Evolutionary conservation across 1,140 invertebrate species (phyloP).

Genomic region (Neodiprion lecontei): DNA sequence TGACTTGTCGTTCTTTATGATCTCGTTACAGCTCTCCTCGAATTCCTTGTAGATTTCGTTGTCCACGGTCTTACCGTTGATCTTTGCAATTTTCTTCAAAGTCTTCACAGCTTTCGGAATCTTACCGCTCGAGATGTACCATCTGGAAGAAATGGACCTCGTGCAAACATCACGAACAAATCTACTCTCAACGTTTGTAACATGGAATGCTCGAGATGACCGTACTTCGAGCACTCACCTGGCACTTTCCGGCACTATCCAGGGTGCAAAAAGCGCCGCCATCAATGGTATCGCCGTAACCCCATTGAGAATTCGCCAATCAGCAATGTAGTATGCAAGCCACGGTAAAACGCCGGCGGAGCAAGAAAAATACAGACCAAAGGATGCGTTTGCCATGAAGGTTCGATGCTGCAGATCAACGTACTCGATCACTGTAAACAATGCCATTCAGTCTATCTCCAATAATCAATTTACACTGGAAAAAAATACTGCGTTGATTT

Average conservation of each 20-base stretch:
- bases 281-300: conserved; percentile 53
- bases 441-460: conserved; percentile 18
- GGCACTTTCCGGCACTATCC: conserved; percentile 56
- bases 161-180: neutral
- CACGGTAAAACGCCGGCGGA: conserved; percentile 69
- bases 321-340: conserved; percentile 54
- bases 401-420: conserved; percentile 80
- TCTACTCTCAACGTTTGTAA: neutral
- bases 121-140: conserved; percentile 69
- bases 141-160: conserved; percentile 54
- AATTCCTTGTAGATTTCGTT: conserved; percentile 50
- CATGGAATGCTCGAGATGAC: too few species aligned
- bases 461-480: too few species aligned
- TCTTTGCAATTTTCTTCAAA: conserved; percentile 68
- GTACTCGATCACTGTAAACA: conserved; percentile 74
- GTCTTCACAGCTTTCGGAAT: conserved; percentile 64
- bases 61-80: conserved; percentile 66
- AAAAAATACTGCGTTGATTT: too few species aligned
- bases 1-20: conserved; percentile 9
- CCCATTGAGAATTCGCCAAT: conserved; percentile 62
- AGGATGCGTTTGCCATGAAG: conserved; percentile 83
- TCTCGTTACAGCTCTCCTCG: conserved; percentile 33
- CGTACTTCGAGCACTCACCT: conserved; percentile 37
- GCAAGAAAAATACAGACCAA: conserved; percentile 79
- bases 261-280: conserved; percentile 40